Evolutionary conservation across 2,797 vertebrate species (phyloP).

Genomic region (Poecilia gillii): DNA sequence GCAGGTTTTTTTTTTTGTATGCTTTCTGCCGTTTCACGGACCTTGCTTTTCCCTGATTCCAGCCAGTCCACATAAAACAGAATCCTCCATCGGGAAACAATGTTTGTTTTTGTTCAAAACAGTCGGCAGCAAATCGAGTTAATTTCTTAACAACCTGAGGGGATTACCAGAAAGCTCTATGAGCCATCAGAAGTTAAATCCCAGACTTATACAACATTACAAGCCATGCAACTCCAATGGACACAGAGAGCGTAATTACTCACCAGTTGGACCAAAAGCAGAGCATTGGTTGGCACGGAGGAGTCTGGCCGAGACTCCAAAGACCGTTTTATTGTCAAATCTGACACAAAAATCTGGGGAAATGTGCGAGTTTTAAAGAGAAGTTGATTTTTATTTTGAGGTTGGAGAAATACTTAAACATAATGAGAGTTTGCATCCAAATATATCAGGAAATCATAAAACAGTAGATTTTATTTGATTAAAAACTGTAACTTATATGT

Average conservation of each 20-base stretch:
- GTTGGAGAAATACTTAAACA: neutral
- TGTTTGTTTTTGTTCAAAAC: slow-evolving; percentile 27
- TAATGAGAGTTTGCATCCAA: neutral
- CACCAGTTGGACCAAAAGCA: neutral
- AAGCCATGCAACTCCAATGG: slow-evolving; percentile 8
- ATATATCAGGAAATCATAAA: neutral
- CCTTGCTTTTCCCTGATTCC: slow-evolving; percentile 16
- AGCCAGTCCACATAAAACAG: neutral
- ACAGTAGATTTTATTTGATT: neutral
- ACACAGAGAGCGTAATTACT: neutral
- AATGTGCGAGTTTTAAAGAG: neutral
- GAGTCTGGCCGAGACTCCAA: neutral
- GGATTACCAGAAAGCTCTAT: slow-evolving; percentile 12
- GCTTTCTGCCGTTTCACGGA: neutral
- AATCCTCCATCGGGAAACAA: neutral
- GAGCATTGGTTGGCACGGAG: neutral
- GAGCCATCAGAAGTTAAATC: slow-evolving; percentile 4
- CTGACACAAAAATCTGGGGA: neutral
- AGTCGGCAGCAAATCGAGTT: slow-evolving; percentile 1
- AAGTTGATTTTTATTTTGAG: neutral
- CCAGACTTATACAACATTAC: slow-evolving; percentile 23
- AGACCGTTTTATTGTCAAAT: neutral
- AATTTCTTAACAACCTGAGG: slow-evolving; percentile 13
- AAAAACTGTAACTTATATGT: neutral
- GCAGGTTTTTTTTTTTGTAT: slow-evolving; percentile 9